Base-by-base conservation (phyloP, 2,797 vertebrate species). In the Xenopus petersii region DNA sequence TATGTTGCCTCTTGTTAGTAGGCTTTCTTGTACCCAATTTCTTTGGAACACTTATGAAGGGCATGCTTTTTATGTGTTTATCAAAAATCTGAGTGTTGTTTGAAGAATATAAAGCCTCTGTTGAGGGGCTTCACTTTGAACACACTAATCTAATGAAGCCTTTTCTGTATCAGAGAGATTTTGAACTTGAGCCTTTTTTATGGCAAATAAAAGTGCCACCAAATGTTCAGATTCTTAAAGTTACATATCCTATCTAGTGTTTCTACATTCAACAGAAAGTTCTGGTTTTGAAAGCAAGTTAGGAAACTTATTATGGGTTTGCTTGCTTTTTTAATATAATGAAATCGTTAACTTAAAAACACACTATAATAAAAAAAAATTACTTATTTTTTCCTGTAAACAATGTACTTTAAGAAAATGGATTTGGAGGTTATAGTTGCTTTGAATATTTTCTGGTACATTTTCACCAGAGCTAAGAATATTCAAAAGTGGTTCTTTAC, bases 101-200 rank as follows among this genome's bases (percentile, higher is more conserved):
- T 76, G 74, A 76, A 66, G 68, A 65, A 7, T 54, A 24, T 54
- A 66, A 70, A 76, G 16, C 26, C 12, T 59, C 62, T 36, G 55
- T 66, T 71, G 42, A 65, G 56, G 73, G 55, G 49, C n/a, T 54
- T 68, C 17, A 42, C 73, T 68, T 74, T 62, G 73, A 74, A 58
- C 56, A 36, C 21, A 10, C 60, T 47, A 36, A 47, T 8, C 11
- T 74, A 74, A 74, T 55, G 58, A 74, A 62, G 15, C n/a, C 24
- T 36, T 47, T 11, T 26, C 58, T 62, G 70, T 24, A 51, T 56
- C 62, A 24, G 8, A 51, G n/a, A 6, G 24, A 30, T 61, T 36
- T 49, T 56, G n/a, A 61, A 60, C 42, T 59, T 36, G 61, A 42
- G 8, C 16, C n/a, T 46, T 36, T 24, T 64, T 46, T 15, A 17